These are phyloP conservation scores for Limnodromus scolopaceus DNA, from an alignment of 2,797 vertebrate species.

Conservation along the genomic window DNA sequence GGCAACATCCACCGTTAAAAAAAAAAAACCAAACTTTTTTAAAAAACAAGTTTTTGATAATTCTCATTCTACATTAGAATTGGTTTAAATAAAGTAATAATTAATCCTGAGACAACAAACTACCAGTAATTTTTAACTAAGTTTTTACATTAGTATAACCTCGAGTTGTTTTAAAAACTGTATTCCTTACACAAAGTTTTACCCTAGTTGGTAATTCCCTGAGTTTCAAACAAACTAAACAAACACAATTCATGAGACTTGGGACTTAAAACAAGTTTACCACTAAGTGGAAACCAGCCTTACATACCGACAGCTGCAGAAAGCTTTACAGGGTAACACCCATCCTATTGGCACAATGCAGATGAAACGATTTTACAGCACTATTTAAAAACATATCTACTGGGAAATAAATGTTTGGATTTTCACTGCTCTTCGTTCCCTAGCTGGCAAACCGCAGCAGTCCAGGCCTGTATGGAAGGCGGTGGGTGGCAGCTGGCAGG, in stretches of 20 bases:
- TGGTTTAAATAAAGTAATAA: background rate
- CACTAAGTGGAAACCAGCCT: background rate
- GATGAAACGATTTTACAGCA: background rate
- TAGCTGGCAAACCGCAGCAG: background rate
- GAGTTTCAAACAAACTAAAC: background rate
- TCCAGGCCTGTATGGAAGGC: accelerated
- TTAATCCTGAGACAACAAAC: background rate
- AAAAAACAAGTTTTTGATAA: background rate
- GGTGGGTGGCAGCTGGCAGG: background rate
- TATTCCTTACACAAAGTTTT: accelerated
- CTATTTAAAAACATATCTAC: background rate
- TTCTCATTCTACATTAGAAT: background rate
- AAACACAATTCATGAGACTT: background rate
- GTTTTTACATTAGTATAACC: background rate
- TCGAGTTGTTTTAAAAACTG: background rate
- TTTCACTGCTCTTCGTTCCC: background rate
- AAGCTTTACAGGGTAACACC: background rate
- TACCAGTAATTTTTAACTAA: background rate
- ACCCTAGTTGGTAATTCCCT: accelerated
- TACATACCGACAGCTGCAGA: background rate
- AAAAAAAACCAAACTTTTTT: background rate
- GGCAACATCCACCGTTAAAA: background rate
- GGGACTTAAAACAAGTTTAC: background rate
- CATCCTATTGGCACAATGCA: background rate
- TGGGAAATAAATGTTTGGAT: too few relatives aligned